Percentiles rank a stretch among this genome's conserved stretches.
These are phyloP conservation scores for Lepus europaeus DNA, from an alignment of 2,113 vertebrate species.

Conservation along the genomic window DNA sequence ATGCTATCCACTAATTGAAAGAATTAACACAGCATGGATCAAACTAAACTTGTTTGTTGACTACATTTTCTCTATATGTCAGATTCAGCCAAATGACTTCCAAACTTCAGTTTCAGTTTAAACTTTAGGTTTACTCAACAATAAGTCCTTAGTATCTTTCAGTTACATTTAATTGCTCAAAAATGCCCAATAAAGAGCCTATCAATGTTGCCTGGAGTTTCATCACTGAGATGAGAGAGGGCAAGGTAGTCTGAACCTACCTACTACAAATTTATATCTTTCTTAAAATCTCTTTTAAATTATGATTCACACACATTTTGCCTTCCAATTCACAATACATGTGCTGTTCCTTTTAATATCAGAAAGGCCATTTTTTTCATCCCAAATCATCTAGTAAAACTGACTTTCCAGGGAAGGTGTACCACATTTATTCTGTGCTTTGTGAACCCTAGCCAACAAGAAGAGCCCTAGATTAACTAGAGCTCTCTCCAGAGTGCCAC, in stretches of 20 bases:
- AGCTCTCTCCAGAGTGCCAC: background rate
- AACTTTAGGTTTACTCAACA: background rate
- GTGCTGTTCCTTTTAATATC: background rate
- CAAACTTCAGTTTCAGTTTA: background rate
- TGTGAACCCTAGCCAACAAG: background rate
- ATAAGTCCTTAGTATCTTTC: background rate
- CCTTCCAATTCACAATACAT: background rate
- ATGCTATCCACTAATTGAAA: background rate
- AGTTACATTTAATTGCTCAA: conserved; percentile 22
- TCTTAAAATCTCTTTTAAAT: conserved; percentile 11
- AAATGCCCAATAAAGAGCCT: background rate
- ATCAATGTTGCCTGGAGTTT: background rate
- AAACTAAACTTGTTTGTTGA: background rate
- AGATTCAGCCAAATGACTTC: background rate
- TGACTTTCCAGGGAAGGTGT: background rate
- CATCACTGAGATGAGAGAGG: background rate
- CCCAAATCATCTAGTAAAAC: background rate
- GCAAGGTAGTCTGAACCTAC: background rate
- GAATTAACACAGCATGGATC: background rate
- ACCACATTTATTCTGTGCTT: background rate
- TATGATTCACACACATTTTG: background rate
- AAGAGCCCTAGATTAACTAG: background rate
- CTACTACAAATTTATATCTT: background rate
- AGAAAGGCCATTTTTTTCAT: background rate
- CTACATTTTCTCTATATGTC: background rate